Base-by-base conservation (phyloP, 2,113 vertebrate species). In the Pelobates fuscus region DNA sequence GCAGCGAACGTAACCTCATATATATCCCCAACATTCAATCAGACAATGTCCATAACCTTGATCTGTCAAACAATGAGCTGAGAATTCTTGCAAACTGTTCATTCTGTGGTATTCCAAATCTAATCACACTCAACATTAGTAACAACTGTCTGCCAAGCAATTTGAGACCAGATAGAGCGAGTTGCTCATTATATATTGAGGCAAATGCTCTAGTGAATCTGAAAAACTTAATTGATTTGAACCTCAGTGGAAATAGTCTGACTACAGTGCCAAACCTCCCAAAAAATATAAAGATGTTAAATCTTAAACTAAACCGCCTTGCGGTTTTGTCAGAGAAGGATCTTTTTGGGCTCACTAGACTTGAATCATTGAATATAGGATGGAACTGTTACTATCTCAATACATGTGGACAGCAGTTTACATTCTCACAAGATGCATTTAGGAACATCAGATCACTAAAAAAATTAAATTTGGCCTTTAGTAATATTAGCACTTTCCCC, bases 401-500 rank as follows among this genome's bases (percentile, higher is more conserved):
- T 65, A 87, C 85, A n/a, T 93, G 91, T 70, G 64, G 84, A 30
- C 78, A 84, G 20, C 79, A 87, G 3, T 87, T 90, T 71, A 71
- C 78, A 37, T 87, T 93, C 12, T 54, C 66, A 17, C 78, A 84
- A 32, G 17, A 1, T 1, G 85, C 88, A 41, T 87, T 92, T 41
- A 67, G 64, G 64, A 78, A 76, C 27, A 84, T 92, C n/a, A 55
- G 68, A 0, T 68, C 84, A 5, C 86, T 93, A 10, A 62, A 70
- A 71, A 78, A 29, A 27, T 88, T 95, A 8, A 85, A 81, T 0
- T 80, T 95, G n/a, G 90, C 89, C 15, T 93, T 89, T 71, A 89
- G 92, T 80, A 95, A 93, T 72, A 80, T 95, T n/a, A 93, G 82
- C 0, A 14, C 17, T 0, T 77, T 95, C 59, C 94, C 93, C 59